phyloP scores from a whole-genome alignment of 1,140 invertebrate genomes.

The Penaeus chinensis region DNA sequence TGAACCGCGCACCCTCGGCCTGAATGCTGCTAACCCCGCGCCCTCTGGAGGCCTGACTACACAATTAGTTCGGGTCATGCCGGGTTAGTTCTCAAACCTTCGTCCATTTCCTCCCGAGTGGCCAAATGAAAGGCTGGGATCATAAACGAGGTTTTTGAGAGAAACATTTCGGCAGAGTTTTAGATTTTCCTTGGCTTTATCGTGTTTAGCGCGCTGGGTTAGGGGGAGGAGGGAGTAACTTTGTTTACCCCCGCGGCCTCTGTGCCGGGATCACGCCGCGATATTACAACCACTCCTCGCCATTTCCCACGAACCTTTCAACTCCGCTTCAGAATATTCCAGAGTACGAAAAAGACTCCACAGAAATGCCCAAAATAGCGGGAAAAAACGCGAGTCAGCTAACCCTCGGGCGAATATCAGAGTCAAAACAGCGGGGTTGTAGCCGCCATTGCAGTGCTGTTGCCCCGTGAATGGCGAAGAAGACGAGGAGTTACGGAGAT shows the following conservation, averaged over 20 bases:
- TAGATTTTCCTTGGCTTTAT: conserved; percentile 3
- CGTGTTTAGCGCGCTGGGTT: conserved; percentile 1
- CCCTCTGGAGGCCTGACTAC: neutral
- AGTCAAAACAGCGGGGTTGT: neutral
- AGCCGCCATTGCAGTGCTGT: neutral
- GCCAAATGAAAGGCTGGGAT: conserved; percentile 9
- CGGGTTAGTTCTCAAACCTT: conserved; percentile 13
- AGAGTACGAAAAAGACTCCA: too few species aligned
- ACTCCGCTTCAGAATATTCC: too few species aligned
- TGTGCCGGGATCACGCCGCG: neutral
- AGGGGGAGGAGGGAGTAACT: neutral
- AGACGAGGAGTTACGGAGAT: neutral
- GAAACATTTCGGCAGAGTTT: conserved; percentile 8
- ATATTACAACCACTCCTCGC: too few species aligned
- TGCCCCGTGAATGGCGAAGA: neutral
- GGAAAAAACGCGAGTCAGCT: too few species aligned
- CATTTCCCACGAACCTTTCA: too few species aligned
- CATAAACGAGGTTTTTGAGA: conserved; percentile 20
- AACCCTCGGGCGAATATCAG: too few species aligned
- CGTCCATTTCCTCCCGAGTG: conserved; percentile 8
- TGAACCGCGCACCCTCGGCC: neutral
- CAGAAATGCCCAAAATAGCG: too few species aligned
- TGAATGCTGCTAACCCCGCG: conserved; percentile 8
- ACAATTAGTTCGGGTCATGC: conserved; percentile 19
- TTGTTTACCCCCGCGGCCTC: conserved; percentile 10